Evolutionary conservation across 2,888 invertebrate species (phyloP).

Genomic region (Saturnia pavonia): DNA sequence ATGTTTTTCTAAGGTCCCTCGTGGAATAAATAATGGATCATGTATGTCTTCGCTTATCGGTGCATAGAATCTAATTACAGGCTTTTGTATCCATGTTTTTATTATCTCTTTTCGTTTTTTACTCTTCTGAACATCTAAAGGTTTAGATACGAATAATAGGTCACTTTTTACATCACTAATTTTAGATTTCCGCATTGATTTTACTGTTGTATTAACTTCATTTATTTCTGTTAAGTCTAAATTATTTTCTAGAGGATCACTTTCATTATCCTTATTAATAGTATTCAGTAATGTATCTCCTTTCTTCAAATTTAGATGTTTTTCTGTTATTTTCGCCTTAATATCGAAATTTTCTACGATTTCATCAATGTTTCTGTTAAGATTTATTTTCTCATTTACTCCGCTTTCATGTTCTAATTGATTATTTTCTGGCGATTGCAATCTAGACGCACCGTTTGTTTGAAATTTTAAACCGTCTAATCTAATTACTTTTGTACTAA

Average conservation of each 20-base stretch:
- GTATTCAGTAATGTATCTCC: neutral
- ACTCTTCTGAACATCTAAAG: neutral
- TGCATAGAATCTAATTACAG: neutral
- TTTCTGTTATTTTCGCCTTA: neutral
- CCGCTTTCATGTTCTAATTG: neutral
- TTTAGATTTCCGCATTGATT: neutral
- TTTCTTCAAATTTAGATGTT: neutral
- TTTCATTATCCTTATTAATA: neutral
- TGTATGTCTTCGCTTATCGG: neutral
- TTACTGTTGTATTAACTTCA: neutral
- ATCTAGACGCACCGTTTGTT: constrained; percentile 26
- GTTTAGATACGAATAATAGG: neutral
- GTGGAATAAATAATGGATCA: neutral
- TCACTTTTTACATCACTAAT: neutral
- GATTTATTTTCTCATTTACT: neutral
- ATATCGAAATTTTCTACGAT: constrained; percentile 2
- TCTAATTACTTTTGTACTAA: constrained; percentile 23
- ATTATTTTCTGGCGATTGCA: constrained; percentile 9
- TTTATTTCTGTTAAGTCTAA: neutral
- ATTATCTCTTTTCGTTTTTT: neutral
- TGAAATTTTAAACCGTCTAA: constrained; percentile 23
- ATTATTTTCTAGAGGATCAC: neutral
- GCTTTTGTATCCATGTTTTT: neutral
- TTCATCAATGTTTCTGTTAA: neutral
- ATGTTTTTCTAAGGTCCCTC: neutral